Evolutionary conservation across 2,113 vertebrate genomes (phyloP), one percentile per base, ranked within the genome.

Genomic region (Glaucomys volans): DNA sequence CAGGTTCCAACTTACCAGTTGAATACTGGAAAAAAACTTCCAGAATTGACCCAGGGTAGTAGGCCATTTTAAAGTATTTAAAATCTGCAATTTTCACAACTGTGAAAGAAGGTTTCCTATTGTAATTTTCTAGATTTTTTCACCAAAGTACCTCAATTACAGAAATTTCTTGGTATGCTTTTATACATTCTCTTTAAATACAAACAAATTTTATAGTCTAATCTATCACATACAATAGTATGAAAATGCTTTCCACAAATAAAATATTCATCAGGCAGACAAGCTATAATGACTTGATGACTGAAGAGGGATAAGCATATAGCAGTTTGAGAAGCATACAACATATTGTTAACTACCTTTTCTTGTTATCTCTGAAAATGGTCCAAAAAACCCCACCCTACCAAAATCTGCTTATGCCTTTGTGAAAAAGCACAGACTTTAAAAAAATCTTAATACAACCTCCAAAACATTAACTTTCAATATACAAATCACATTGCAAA

Each of bases 401-500:
- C 30, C 72, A 95, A 92, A 95, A 86, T 69, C 66, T 66, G 20
- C 44, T 92, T 87, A 90, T 76, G 35, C 8, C 22, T 92, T 67
- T 72, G 18, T 79, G 22, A 91, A 93, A 92, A 94, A 94, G 67
- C 3, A 83, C 3, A 83, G n/a, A 14, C 32, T 87, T 91, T 76
- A 44, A 66, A 96, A 82, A 93, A 32, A 90, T 88, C 0, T 81
- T 87, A 83, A 96, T 35, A 67, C 20, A 88, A 59, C 12, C 24
- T 85, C 47, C 77, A 69, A 87, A 95, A 89, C 28, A 90, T 47
- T 89, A 67, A 83, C 67, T 93, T 95, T 76, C 50, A 85, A 72
- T 64, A 87, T 94, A 52, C 14, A 97, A 95, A 90, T 80, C 85
- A 95, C 12, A 83, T 16, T 71, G 52, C 16, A 91, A 91, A 50